Conservation (phyloP, 2,797 vertebrate species). For the Poecilia velifera region DNA sequence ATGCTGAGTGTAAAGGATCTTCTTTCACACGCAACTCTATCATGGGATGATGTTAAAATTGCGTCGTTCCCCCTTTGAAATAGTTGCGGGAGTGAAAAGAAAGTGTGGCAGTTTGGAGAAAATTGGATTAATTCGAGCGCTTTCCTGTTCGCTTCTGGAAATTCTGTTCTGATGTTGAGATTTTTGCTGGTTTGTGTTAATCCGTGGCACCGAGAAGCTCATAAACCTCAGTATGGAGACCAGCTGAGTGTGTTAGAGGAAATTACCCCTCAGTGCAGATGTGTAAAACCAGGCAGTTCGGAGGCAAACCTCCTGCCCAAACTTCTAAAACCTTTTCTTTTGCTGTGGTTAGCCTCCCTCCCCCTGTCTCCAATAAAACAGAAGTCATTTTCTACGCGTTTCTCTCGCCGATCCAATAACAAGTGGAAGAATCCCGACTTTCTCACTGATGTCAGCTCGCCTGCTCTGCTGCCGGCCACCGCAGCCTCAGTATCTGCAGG, state of each 20-base stretch:
- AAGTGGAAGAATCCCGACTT: conserved; percentile 68
- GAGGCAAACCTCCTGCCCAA: conserved; percentile 62
- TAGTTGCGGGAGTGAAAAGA: conserved; percentile 53
- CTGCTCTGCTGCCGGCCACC: conserved; percentile 72
- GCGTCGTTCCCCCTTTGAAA: conserved; percentile 48
- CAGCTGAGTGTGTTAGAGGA: conserved; percentile 69
- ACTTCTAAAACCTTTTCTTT: conserved; percentile 71
- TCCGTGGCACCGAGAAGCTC: conserved; percentile 19
- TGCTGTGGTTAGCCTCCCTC: conserved; percentile 35
- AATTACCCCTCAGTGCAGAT: conserved; percentile 70
- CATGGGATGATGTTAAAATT: conserved; percentile 70
- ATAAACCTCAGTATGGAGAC: conserved; percentile 63
- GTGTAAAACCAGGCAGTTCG: conserved; percentile 66
- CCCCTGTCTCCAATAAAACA: conserved; percentile 73
- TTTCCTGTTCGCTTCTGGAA: conserved; percentile 30
- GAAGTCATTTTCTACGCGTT: conserved; percentile 72
- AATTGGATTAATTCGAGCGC: conserved; percentile 43
- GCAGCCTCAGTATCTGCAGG: conserved; percentile 83
- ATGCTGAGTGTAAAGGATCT: conserved; percentile 72
- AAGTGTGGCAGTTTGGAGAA: conserved; percentile 39
- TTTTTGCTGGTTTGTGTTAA: conserved; percentile 45
- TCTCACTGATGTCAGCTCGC: conserved; percentile 76
- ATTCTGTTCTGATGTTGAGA: conserved; percentile 36
- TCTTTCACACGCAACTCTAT: conserved; percentile 70
- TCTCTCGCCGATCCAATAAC: conserved; percentile 75